Conservation (phyloP, 2,113 vertebrate species). For the Stictonetta naevosa region DNA sequence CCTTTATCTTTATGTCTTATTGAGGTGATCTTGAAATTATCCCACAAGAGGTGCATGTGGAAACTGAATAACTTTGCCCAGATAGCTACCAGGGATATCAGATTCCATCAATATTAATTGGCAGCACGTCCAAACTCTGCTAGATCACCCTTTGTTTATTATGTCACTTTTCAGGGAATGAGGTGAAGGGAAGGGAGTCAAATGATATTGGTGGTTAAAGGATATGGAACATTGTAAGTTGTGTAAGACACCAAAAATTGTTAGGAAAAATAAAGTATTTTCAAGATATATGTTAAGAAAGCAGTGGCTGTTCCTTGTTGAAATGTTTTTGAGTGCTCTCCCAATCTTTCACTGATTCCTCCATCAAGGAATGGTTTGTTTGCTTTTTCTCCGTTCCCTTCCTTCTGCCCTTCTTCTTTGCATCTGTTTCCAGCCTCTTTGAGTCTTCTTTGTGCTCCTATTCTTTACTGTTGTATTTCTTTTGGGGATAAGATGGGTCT, state of each 20-base stretch:
- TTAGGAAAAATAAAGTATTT: background rate
- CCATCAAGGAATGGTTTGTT: background rate
- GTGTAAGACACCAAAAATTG: background rate
- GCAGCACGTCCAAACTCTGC: background rate
- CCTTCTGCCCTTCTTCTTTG: background rate
- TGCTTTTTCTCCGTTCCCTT: background rate
- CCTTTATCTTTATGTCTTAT: background rate
- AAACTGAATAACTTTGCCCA: background rate
- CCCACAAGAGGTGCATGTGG: accelerated
- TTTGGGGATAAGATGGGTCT: background rate
- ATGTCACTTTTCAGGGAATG: background rate
- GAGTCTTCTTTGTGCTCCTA: background rate
- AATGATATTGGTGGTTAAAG: background rate
- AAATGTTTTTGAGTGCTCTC: background rate
- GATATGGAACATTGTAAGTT: background rate
- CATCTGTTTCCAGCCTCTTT: background rate
- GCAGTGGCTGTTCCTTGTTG: background rate
- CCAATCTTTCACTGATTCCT: background rate
- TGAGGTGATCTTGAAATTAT: background rate
- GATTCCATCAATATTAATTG: background rate
- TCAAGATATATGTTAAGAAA: background rate
- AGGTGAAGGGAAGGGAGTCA: background rate
- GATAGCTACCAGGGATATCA: background rate
- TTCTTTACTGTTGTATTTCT: background rate
- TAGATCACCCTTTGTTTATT: background rate